Evolutionary conservation across 2,797 vertebrate species (phyloP), one percentile per base, ranked within the genome.

Genomic region (Catharus ustulatus): DNA sequence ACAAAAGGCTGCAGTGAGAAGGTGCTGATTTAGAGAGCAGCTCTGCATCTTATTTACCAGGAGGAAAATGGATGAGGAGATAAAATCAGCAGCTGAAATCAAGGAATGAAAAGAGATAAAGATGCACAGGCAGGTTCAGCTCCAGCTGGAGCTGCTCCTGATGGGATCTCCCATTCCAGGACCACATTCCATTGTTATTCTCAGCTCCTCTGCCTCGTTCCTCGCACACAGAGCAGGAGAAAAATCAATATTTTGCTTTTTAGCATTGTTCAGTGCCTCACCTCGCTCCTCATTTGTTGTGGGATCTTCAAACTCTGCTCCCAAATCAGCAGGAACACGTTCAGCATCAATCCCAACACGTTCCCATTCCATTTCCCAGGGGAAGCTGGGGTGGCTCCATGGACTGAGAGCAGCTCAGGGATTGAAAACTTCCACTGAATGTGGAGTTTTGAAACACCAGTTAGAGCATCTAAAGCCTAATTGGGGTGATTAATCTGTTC

Each of bases 171-270:
- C 66, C 49, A 84, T 92, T 90, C 43, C 58, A 34, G 1, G 1
- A 18, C 45, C 46, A 15, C 18, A 11, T 1, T 1, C 38, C 40
- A 15, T 58, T 42, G 46, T 86, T 66, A 24, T 51, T 24, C 38
- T 29, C 66, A 3, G 21, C 32, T 87, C 32, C 49, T 80, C 73
- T n/a, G 52, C n/a, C 57, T 71, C 23, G 1, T 78, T 34, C 46
- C 57, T 29, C 8, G 58, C 72, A 48, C 38, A n/a, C 13, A 23
- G 73, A 59, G 72, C 24, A 61, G 36, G 19, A 61, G 42, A 58
- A 74, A 92, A 93, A 93, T 92, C 69, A 73, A 87, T 96, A 68
- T 61, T 91, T 89, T 89, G 62, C 58, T 75, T 78, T 94, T 87
- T 42, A 68, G 32, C 59, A 3, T 45, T 57, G 55, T 26, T 79